Evolutionary conservation across 1,140 invertebrate species (phyloP).

Genomic region (Magallana gigas): DNA sequence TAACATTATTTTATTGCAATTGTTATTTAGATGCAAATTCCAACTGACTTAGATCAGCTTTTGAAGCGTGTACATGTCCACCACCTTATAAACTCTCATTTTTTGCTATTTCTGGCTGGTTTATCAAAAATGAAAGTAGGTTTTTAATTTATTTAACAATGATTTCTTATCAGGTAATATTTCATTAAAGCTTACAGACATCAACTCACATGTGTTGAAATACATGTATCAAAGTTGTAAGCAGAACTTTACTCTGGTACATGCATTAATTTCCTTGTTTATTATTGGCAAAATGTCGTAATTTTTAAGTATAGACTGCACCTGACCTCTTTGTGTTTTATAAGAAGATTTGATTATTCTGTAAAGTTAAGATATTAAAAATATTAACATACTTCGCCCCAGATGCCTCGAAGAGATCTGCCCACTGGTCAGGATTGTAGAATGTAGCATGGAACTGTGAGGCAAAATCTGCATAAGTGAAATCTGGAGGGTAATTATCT

Average conservation of each 20-base stretch:
- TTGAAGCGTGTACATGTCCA: too few species aligned
- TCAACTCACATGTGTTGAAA: neutral
- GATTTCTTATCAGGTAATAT: too few species aligned
- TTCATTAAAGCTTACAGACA: neutral
- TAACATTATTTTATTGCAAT: too few species aligned
- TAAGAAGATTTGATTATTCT: neutral
- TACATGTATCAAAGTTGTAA: neutral
- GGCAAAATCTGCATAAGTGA: conserved; percentile 77
- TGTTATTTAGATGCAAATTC: too few species aligned
- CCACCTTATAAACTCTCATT: too few species aligned
- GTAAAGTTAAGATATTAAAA: neutral
- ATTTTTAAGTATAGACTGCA: neutral
- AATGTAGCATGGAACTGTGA: conserved; percentile 73
- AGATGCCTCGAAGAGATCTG: conserved; percentile 71
- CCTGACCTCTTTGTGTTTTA: neutral
- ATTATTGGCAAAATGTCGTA: neutral
- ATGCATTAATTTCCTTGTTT: neutral
- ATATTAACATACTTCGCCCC: conserved; percentile 72
- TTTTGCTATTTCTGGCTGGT: too few species aligned
- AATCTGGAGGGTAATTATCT: conserved; percentile 72
- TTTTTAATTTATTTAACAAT: too few species aligned
- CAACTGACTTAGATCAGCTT: too few species aligned
- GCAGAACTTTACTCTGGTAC: neutral
- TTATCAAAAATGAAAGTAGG: too few species aligned
- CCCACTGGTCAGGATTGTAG: conserved; percentile 73